Evolutionary conservation across 2,113 vertebrate genomes (phyloP).

Genomic region (Pungitius pungitius): DNA sequence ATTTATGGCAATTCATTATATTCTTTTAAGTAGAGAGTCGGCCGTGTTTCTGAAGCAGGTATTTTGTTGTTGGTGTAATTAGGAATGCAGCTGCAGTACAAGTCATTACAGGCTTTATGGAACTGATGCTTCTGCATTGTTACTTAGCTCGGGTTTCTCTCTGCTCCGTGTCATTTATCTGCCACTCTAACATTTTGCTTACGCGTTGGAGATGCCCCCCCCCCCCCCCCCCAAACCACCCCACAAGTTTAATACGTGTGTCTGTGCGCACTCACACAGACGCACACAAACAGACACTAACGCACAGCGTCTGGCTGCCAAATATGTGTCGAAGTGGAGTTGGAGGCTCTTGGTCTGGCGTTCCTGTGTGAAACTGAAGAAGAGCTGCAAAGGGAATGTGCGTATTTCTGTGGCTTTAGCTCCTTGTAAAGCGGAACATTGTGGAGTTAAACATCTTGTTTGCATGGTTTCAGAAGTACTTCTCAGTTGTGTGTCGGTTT

Average conservation of each 20-base stretch:
- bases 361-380: conserved; percentile 62
- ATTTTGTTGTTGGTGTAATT: no score
- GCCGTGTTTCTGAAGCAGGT: no score
- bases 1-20: neutral
- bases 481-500: neutral
- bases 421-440: neutral
- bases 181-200: conserved; percentile 35
- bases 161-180: conserved; percentile 33
- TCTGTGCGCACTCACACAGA: neutral
- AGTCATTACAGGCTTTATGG: neutral
- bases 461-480: conserved; percentile 16
- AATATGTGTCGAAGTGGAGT: conserved; percentile 54
- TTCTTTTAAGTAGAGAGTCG: neutral
- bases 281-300: neutral
- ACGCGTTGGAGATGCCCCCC: conserved; percentile 14
- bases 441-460: neutral
- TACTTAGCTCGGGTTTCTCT: conserved; percentile 1
- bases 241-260: neutral
- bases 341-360: conserved; percentile 48
- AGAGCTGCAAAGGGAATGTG: conserved; percentile 2
- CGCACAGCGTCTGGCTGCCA: conserved; percentile 39
- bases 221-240: neutral
- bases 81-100: neutral
- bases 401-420: neutral
- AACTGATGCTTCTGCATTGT: no score